Evolutionary conservation across 2,113 vertebrate genomes (phyloP).

Genomic region (Hyperopisus bebe): DNA sequence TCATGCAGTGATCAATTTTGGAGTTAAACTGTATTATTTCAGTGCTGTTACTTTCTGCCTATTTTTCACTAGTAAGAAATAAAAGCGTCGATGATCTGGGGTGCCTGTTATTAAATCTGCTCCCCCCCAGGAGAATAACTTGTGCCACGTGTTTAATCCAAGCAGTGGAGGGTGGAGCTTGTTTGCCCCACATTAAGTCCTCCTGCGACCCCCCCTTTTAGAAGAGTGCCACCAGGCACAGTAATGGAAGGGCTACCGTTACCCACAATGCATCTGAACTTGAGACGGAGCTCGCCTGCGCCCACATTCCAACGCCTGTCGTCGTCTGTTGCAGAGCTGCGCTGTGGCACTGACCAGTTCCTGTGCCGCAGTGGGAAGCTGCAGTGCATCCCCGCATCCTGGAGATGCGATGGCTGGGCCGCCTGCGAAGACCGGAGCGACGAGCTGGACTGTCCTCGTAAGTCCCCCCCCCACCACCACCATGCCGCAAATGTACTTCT

Average conservation of each 20-base stretch:
- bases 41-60: not conserved
- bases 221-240: not conserved
- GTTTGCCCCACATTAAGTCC: not conserved
- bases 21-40: not conserved
- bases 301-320: not conserved
- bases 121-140: not conserved
- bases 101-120: not conserved
- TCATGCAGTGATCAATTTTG: not conserved
- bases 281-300: not conserved
- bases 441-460: constrained; percentile 87
- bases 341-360: constrained; percentile 84
- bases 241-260: not conserved
- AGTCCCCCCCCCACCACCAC: constrained; percentile 31
- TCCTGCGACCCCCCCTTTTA: not conserved
- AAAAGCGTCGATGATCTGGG: not conserved
- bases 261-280: not conserved
- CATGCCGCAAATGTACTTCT: not conserved
- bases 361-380: constrained; percentile 88
- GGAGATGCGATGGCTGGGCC: constrained; percentile 92
- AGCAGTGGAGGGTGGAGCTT: not conserved
- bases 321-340: constrained; percentile 68
- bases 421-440: constrained; percentile 93
- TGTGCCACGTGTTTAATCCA: not conserved
- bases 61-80: too few relatives aligned
- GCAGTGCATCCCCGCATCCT: constrained; percentile 89